phyloP scores from a whole-genome alignment of 2,888 invertebrate species.

The Xestia sexstrigata region DNA sequence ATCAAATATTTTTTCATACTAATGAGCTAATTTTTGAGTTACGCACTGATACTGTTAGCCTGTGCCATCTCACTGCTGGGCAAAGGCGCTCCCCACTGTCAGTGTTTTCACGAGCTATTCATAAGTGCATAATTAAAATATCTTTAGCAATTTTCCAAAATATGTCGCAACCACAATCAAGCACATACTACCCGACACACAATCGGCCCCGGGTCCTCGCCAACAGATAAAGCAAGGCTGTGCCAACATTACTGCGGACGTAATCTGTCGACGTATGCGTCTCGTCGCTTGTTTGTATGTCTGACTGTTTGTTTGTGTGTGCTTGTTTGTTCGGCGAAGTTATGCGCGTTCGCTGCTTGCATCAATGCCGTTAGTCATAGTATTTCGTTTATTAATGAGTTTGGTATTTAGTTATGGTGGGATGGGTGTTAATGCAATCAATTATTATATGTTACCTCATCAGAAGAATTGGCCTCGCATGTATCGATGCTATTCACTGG shows the following conservation, averaged over 20 bases:
- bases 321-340: slow-evolving; percentile 42
- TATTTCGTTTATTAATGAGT: slow-evolving; percentile 33
- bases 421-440: background rate
- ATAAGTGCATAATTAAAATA: background rate
- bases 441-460: background rate
- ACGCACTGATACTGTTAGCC: background rate
- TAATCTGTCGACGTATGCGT: slow-evolving; percentile 64
- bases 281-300: slow-evolving; percentile 45
- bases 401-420: background rate
- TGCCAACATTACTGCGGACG: slow-evolving; percentile 60
- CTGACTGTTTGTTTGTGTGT: slow-evolving; percentile 22
- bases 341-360: slow-evolving; percentile 30
- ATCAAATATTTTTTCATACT: background rate
- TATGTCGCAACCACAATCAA: background rate
- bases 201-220: slow-evolving; percentile 33
- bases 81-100: background rate
- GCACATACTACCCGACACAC: slow-evolving; percentile 11
- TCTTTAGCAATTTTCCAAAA: background rate
- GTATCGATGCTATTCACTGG: background rate
- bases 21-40: too few relatives aligned
- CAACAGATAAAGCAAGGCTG: slow-evolving; percentile 56
- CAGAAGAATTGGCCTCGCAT: background rate
- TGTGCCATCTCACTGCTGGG: background rate
- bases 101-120: background rate
- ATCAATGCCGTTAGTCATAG: slow-evolving; percentile 31